A percentile compares a stretch with the other conserved stretches of the same genome.
These are phyloP conservation scores for Periplaneta americana DNA, from an alignment of 1,140 invertebrate species.

Conservation along the genomic window DNA sequence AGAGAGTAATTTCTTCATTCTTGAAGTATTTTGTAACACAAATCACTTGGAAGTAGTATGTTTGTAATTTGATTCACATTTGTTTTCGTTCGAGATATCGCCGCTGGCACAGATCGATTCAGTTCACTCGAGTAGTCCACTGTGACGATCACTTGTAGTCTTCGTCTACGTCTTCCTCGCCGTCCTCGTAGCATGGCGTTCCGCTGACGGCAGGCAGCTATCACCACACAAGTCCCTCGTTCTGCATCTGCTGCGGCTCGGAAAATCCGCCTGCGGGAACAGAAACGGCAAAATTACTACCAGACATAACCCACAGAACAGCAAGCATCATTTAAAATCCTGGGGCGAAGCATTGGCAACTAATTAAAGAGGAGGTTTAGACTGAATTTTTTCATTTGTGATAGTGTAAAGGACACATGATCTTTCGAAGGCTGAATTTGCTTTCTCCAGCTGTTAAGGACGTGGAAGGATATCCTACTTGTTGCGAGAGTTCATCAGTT, in stretches of 20 bases:
- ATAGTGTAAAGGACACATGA: too few species aligned
- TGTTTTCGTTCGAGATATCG: not conserved
- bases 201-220: not conserved
- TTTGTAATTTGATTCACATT: not conserved
- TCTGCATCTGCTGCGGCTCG: constrained; percentile 64
- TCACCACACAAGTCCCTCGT: constrained; percentile 65
- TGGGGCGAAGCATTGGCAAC: too few species aligned
- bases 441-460: too few species aligned
- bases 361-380: too few species aligned
- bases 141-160: not conserved
- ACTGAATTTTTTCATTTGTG: too few species aligned
- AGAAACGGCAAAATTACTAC: not conserved
- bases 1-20: too few species aligned
- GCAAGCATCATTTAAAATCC: too few species aligned
- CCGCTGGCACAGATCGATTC: not conserved
- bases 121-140: too few species aligned
- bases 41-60: not conserved
- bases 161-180: not conserved
- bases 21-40: not conserved
- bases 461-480: too few species aligned
- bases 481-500: too few species aligned
- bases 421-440: too few species aligned
- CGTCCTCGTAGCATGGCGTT: not conserved
- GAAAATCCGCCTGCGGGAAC: constrained; percentile 49
- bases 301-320: too few species aligned